phyloP scores from a whole-genome alignment of 2,113 vertebrate genomes.

The Corythoichthys intestinalis region DNA sequence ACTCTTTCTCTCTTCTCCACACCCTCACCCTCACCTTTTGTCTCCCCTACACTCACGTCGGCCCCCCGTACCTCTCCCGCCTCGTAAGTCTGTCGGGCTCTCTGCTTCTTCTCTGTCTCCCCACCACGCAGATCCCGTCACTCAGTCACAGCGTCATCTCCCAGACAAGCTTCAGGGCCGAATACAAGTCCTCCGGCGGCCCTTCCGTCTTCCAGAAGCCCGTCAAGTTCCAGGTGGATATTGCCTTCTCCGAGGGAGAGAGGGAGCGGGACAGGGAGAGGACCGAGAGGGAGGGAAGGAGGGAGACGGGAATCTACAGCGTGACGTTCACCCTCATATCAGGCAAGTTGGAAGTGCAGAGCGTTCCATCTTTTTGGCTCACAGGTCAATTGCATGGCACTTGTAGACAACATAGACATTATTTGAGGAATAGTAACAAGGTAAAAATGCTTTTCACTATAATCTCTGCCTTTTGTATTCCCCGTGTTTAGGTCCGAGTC shows the following conservation, averaged over 20 bases:
- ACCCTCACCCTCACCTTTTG: slow-evolving; percentile 69
- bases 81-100: slow-evolving; percentile 63
- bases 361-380: neutral
- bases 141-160: slow-evolving; percentile 93
- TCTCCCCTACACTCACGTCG: slow-evolving; percentile 61
- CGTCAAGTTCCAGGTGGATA: slow-evolving; percentile 92
- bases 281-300: slow-evolving; percentile 74
- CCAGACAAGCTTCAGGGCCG: slow-evolving; percentile 90
- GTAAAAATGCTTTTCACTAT: neutral
- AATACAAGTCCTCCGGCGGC: slow-evolving; percentile 87
- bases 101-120: slow-evolving; percentile 65
- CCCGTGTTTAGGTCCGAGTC: slow-evolving; percentile 80
- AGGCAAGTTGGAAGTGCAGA: slow-evolving; percentile 55
- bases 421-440: neutral
- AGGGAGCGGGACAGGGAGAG: slow-evolving; percentile 76
- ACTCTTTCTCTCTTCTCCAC: slow-evolving; percentile 65
- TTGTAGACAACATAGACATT: neutral
- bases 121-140: slow-evolving; percentile 80
- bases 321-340: slow-evolving; percentile 92
- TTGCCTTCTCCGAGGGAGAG: slow-evolving; percentile 85
- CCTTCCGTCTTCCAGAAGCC: slow-evolving; percentile 94
- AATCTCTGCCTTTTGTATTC: neutral
- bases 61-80: slow-evolving; percentile 53
- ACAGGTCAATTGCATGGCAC: neutral
- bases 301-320: slow-evolving; percentile 84